Base-by-base conservation (phyloP, 1,140 invertebrate species). In the Drosophila orena region DNA sequence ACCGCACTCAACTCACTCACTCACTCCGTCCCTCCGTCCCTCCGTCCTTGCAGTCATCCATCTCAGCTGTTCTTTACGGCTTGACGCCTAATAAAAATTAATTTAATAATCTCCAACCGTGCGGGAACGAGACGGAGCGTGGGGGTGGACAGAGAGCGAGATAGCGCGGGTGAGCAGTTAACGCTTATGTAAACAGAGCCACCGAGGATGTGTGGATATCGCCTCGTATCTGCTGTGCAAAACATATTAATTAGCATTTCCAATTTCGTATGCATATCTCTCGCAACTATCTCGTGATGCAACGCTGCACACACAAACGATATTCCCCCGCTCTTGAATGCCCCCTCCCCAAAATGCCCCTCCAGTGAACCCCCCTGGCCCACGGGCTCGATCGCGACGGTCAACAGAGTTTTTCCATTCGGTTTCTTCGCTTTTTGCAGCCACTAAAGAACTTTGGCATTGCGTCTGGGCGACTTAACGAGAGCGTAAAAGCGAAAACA, bases 191-290 rank as follows among this genome's bases (percentile, higher is more conserved):
- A 80, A 85, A 79, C 80, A 84, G 71, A 85, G 79, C 64, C 68
- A 58, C 61, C 84, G 74, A 65, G 62, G 70, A 68, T 81, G 76
- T 76, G 64, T 72, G 58, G 53, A 60, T 83, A 85, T 85, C 81
- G 64, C 71, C 11, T 62, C 65, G 71, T 85, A 83, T 83, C 80
- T 84, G 77, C 80, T 79, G 80, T 79, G 84, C 83, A 89, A 88
- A 88, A 88, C 84, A 89, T 88, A 89, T 89, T 88, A 89, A 88
- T 88, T 88, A 89, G 83, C 84, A 88, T 88, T 88, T 88, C 79
- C 83, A 88, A 88, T 88, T 88, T 77, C 60, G 76, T 89, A 89
- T 89, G 79, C 79, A 83, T 88, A 89, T 89, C 79, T 88, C 70
- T 46, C 55, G 56, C 64, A 88, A 76, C 83, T 79, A 86, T 86